A percentile compares a stretch with the other conserved stretches of the same genome.
phyloP scores from a whole-genome alignment of 2,113 vertebrate genomes.

The Grantiella picta region DNA sequence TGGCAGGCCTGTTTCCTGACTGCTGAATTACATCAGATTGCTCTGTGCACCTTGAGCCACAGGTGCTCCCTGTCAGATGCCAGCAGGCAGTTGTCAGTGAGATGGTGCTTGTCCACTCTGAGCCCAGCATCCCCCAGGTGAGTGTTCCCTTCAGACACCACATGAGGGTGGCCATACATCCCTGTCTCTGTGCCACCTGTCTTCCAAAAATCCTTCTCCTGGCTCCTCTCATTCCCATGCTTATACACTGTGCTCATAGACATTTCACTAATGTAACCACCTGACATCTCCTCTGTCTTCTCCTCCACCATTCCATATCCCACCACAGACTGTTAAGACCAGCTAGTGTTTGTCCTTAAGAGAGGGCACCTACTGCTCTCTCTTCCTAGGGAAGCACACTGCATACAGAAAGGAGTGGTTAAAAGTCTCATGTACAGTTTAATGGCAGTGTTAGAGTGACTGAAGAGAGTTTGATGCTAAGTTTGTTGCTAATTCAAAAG shows the following conservation, averaged over 20 bases:
- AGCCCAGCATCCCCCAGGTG: rapidly evolving
- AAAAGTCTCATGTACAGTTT: background rate
- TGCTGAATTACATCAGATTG: background rate
- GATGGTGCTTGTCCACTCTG: background rate
- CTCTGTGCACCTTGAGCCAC: background rate
- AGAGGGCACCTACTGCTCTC: background rate
- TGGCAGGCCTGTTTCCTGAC: background rate
- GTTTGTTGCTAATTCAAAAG: background rate
- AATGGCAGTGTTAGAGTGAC: background rate
- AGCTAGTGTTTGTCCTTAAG: background rate
- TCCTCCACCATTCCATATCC: background rate
- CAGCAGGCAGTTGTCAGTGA: background rate
- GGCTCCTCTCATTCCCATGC: background rate
- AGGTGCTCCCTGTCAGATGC: background rate
- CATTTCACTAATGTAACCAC: background rate
- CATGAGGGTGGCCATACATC: background rate
- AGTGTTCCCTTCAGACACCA: background rate
- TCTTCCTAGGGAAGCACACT: background rate
- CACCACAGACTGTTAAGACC: background rate
- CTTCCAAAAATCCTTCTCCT: background rate
- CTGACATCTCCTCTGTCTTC: background rate
- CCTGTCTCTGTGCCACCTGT: background rate
- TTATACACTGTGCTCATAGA: background rate
- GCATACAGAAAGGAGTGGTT: background rate
- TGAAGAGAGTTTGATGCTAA: background rate